These are phyloP conservation scores for Calosoma granatense DNA, from an alignment of 1,140 invertebrate species.

Conservation along the genomic window DNA sequence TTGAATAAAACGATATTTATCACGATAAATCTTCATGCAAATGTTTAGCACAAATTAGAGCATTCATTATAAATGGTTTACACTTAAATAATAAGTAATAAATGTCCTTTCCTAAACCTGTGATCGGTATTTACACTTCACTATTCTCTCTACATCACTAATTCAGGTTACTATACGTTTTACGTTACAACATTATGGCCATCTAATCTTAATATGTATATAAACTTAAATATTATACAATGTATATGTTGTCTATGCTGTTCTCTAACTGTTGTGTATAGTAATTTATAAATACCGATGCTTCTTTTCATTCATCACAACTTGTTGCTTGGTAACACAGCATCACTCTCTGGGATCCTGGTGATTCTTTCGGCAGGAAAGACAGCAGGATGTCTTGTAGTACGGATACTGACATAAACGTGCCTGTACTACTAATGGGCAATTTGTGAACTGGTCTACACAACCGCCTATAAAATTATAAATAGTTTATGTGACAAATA, in stretches of 20 bases:
- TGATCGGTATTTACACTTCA: not conserved
- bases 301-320: not conserved
- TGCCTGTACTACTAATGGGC: conserved; percentile 64
- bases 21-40: not conserved
- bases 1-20: not conserved
- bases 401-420: conserved; percentile 70
- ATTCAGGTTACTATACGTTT: too few species aligned
- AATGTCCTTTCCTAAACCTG: not conserved
- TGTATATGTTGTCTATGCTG: not conserved
- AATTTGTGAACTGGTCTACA: conserved; percentile 61
- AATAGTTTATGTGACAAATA: too few species aligned
- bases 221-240: not conserved
- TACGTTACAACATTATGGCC: not conserved
- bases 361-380: conserved; percentile 44
- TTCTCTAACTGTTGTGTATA: not conserved
- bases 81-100: not conserved
- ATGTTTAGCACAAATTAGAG: not conserved
- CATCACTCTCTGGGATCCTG: conserved; percentile 27
- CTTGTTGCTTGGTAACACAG: conserved; percentile 5
- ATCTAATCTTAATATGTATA: not conserved
- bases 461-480: conserved; percentile 43
- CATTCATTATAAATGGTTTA: not conserved
- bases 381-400: conserved; percentile 68
- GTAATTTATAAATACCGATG: conserved; percentile 3
- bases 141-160: too few species aligned